Conservation (phyloP, 2,888 invertebrate genomes). For the Linnaemya tessellans region DNA sequence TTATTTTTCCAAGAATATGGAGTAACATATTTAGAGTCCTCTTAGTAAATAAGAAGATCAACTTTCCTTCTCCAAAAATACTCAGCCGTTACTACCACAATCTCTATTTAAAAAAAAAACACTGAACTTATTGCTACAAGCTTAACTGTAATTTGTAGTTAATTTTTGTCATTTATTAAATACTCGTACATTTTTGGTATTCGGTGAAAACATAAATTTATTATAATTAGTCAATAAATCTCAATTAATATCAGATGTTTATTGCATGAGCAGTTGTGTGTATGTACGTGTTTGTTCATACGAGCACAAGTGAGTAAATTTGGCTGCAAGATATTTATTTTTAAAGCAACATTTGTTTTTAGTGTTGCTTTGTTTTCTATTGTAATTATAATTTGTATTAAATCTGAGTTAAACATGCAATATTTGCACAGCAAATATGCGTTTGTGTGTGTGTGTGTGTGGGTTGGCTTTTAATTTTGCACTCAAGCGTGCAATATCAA, state of each 20-base stretch:
- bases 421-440: background rate
- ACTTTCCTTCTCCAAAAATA: no score
- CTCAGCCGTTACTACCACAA: no score
- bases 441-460: background rate
- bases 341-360: slow-evolving; percentile 36
- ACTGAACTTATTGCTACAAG: background rate
- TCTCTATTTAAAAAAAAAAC: background rate
- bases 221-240: slow-evolving; percentile 83
- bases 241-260: slow-evolving; percentile 78
- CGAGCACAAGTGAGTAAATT: slow-evolving; percentile 26
- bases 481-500: background rate
- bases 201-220: slow-evolving; percentile 79
- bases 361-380: slow-evolving; percentile 38
- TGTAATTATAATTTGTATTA: slow-evolving; percentile 30
- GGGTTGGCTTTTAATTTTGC: background rate
- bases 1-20: no score
- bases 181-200: slow-evolving; percentile 1
- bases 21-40: background rate
- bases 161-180: slow-evolving; percentile 30
- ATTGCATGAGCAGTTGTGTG: slow-evolving; percentile 7
- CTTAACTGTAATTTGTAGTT: background rate
- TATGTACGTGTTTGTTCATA: slow-evolving; percentile 16
- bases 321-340: slow-evolving; percentile 64
- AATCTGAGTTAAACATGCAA: slow-evolving; percentile 7
- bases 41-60: no score